Evolutionary conservation across 2,888 invertebrate species (phyloP).

Genomic region (Epirrita christyi): DNA sequence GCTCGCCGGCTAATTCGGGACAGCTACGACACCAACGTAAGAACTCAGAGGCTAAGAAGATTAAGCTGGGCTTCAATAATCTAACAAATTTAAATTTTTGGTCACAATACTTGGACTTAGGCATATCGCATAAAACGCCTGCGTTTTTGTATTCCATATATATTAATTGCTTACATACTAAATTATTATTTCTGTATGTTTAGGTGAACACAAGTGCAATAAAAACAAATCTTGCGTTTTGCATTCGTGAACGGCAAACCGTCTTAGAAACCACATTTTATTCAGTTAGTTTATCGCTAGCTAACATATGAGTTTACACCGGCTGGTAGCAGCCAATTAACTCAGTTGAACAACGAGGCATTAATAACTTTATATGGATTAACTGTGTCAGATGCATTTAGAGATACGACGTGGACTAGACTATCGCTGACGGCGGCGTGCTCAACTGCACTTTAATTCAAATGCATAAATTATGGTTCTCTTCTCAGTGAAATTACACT

Average conservation of each 20-base stretch:
- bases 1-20: constrained; percentile 64
- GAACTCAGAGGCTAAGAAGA: constrained; percentile 49
- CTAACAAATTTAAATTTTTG: constrained; percentile 70
- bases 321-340: constrained; percentile 75
- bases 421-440: constrained; percentile 58
- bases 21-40: constrained; percentile 30
- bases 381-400: constrained; percentile 75
- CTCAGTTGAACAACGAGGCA: constrained; percentile 69
- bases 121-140: constrained; percentile 67
- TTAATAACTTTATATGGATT: constrained; percentile 79
- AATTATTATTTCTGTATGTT: constrained; percentile 51
- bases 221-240: constrained; percentile 63
- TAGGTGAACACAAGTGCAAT: constrained; percentile 61
- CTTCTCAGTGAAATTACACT: constrained; percentile 53
- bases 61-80: constrained; percentile 58
- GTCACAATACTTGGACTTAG: constrained; percentile 57
- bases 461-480: constrained; percentile 63
- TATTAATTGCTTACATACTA: too few relatives aligned
- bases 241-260: constrained; percentile 62
- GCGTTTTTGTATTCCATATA: constrained; percentile 68
- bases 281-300: constrained; percentile 73
- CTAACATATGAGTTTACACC: constrained; percentile 71
- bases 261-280: constrained; percentile 68
- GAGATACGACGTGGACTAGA: constrained; percentile 62
- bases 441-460: constrained; percentile 56